phyloP scores from a whole-genome alignment of 1,140 invertebrate species.

The Lethrus apterus region DNA sequence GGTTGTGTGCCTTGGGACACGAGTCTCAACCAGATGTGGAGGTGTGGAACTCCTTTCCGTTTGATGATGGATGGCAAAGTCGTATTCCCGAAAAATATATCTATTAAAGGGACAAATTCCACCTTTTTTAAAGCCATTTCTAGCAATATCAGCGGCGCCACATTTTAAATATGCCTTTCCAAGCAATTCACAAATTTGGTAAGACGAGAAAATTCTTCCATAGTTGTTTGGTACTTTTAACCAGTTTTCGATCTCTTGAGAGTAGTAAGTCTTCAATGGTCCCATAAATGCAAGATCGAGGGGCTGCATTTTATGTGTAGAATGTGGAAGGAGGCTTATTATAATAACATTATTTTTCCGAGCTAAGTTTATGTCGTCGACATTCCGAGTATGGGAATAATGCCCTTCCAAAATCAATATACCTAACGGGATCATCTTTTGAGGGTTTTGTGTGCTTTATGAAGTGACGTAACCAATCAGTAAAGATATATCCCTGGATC shows the following conservation, averaged over 20 bases:
- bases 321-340: conserved; percentile 38
- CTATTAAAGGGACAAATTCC: no score
- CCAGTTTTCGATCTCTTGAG: not conserved
- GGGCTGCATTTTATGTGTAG: conserved; percentile 38
- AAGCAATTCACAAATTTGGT: conserved; percentile 5
- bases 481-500: conserved; percentile 36
- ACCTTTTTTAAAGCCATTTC: no score
- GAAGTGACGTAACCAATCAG: conserved; percentile 38
- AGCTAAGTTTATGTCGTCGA: conserved; percentile 36
- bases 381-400: conserved; percentile 36
- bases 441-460: conserved; percentile 21
- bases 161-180: conserved; percentile 9
- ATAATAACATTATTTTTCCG: conserved; percentile 36
- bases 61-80: no score
- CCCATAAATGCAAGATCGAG: conserved; percentile 38
- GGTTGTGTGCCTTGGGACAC: conserved; percentile 20
- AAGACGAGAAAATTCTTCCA: not conserved
- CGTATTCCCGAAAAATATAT: no score
- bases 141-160: no score
- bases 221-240: not conserved
- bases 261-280: conserved; percentile 36
- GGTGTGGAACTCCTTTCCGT: no score
- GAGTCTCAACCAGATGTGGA: conserved; percentile 20
- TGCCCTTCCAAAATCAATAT: conserved; percentile 40
- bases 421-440: conserved; percentile 27